Evolutionary conservation across 1,140 invertebrate species (phyloP).

Genomic region (Mamestra configurata): DNA sequence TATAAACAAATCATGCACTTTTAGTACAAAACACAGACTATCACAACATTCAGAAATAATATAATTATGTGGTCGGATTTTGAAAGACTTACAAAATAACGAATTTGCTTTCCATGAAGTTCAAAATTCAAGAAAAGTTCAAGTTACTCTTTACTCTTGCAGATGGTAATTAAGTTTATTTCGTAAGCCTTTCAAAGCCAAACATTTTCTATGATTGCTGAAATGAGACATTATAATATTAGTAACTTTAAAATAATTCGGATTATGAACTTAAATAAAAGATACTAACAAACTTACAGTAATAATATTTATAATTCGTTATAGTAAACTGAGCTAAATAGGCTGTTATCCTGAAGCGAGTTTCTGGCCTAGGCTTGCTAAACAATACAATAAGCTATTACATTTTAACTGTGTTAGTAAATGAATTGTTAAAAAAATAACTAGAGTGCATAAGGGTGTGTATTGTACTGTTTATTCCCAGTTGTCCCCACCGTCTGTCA

Average conservation of each 20-base stretch:
- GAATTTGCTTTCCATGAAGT: background rate
- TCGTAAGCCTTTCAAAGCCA: background rate
- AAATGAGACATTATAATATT: background rate
- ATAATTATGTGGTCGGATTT: conserved; percentile 9
- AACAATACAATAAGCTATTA: background rate
- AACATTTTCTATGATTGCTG: background rate
- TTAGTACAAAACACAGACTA: conserved; percentile 41
- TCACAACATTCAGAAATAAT: conserved; percentile 49
- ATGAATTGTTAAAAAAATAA: too few relatives aligned
- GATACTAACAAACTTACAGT: background rate
- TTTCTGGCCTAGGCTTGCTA: background rate
- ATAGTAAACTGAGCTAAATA: conserved; percentile 4
- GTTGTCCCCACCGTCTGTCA: too few relatives aligned
- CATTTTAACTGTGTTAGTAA: too few relatives aligned
- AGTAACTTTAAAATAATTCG: background rate
- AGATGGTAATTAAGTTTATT: background rate
- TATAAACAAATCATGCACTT: conserved; percentile 49
- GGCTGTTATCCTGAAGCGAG: background rate
- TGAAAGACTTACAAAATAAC: background rate
- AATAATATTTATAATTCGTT: background rate
- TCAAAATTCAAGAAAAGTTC: too few relatives aligned
- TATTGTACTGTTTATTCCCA: too few relatives aligned
- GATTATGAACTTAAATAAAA: background rate
- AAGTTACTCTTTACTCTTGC: too few relatives aligned
- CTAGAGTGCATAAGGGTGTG: too few relatives aligned